Conservation (phyloP, 1,140 invertebrate species). For the Procambarus virginalis region DNA sequence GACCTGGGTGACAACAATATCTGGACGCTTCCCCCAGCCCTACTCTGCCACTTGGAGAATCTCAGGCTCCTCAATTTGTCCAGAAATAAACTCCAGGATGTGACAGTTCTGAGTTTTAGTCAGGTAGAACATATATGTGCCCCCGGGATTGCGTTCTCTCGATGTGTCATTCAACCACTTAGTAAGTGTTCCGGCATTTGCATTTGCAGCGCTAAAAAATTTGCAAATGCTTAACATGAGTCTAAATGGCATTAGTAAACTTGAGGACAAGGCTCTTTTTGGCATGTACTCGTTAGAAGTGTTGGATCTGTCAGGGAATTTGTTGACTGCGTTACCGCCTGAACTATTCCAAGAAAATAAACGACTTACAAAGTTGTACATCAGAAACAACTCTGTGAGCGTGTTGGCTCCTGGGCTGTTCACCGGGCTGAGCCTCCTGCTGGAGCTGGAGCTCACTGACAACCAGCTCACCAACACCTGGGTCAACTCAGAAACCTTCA, state of each 20-base stretch:
- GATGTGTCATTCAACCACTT: constrained; percentile 88
- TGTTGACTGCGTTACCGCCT: constrained; percentile 83
- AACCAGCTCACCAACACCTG: constrained; percentile 87
- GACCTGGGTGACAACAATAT: constrained; percentile 88
- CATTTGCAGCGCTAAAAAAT: constrained; percentile 69
- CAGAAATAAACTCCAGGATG: constrained; percentile 86
- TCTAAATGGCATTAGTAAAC: constrained; percentile 69
- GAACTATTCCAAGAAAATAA: constrained; percentile 90
- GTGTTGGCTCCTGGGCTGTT: constrained; percentile 78
- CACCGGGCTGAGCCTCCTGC: constrained; percentile 82
- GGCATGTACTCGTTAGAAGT: constrained; percentile 70
- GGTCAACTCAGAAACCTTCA: constrained; percentile 86
- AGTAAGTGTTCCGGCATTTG: constrained; percentile 80
- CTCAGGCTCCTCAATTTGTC: constrained; percentile 84
- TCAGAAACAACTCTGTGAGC: constrained; percentile 85
- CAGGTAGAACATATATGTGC: constrained; percentile 82
- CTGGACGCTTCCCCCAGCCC: constrained; percentile 82
- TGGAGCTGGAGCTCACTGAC: constrained; percentile 84
- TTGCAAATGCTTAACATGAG: constrained; percentile 67
- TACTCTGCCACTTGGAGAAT: constrained; percentile 84
- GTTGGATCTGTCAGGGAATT: constrained; percentile 76
- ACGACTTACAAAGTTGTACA: constrained; percentile 89
- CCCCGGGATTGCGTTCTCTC: constrained; percentile 77
- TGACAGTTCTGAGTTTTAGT: constrained; percentile 84
- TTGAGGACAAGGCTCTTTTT: constrained; percentile 69